Evolutionary conservation across 2,888 invertebrate genomes (phyloP), one percentile per base, ranked within the genome.

Genomic region (Drosophila longiperda): DNA sequence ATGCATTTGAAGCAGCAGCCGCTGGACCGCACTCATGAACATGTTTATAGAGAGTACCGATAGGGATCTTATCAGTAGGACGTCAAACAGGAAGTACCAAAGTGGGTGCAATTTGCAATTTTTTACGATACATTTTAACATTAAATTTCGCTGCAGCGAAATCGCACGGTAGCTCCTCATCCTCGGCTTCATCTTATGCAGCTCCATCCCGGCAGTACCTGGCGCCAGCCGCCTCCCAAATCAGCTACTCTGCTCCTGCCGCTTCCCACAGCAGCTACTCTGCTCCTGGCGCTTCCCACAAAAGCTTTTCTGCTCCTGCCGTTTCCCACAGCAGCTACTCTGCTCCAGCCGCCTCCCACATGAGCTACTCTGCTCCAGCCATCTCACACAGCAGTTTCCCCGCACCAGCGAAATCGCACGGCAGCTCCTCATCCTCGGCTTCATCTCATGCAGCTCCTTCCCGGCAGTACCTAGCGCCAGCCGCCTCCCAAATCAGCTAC

Each of bases 161-260:
- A 17, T 53, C 82, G 0, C 63, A 50, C 26, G 42, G 36, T 49
- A 75, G 63, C 45, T 66, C 61, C 17, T 62, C 66, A 11, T 34
- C 67, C 0, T 42, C 69, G 9, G 66, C 57, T 15, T 74, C 60
- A 0, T 2, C 45, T 0, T 34, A 64, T 3, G 64, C 75, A n/a
- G 55, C 80, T 12, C 78, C 78, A 8, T 66, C 80, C 0, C 63
- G 66, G 1, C 66, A 80, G 26, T 80, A 78, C 26, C 32, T 75
- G 7, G 78, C 66, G 8, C 69, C 80, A 42, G 70, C 78, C 6
- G 63, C 42, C 0, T 57, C 65, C 1, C 63, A 54, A 0, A 67
- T 45, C 23, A 29, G 29, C 29, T 29, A 29, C 29, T 29, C 29
- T 29, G 48, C 66, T 2, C 38, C 49, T 12, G 62, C 62, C 2